Conservation (phyloP, 2,113 vertebrate genomes). For the Grammomys surdaster region DNA sequence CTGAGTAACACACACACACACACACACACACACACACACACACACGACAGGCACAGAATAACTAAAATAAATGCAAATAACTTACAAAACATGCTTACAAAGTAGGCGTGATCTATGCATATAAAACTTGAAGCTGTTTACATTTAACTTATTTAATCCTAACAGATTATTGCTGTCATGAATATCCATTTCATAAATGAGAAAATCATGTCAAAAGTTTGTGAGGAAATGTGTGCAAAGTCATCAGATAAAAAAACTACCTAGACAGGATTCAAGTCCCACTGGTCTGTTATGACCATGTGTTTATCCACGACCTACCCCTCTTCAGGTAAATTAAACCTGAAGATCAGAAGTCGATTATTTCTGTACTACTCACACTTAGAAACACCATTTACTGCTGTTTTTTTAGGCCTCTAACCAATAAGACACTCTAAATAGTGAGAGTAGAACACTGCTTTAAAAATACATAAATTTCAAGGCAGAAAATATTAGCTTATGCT, state of each 20-base stretch:
- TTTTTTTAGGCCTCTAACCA: slow-evolving; percentile 23
- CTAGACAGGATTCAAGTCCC: neutral
- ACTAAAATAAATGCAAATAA: neutral
- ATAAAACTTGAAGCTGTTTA: neutral
- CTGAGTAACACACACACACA: neutral
- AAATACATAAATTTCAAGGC: slow-evolving; percentile 54
- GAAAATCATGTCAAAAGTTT: neutral
- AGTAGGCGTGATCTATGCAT: neutral
- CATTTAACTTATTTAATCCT: neutral
- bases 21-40: neutral
- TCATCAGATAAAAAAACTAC: neutral
- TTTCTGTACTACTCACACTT: neutral
- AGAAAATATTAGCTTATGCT: slow-evolving; percentile 63
- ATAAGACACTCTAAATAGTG: neutral
- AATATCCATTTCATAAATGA: slow-evolving; percentile 3
- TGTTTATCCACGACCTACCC: neutral
- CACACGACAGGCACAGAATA: neutral
- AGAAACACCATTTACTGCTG: neutral
- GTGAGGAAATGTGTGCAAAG: neutral
- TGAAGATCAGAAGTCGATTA: neutral
- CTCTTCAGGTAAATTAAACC: neutral
- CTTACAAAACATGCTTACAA: neutral
- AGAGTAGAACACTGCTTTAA: slow-evolving; percentile 46
- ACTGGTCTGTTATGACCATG: neutral
- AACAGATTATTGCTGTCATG: neutral